Base-by-base conservation (phyloP, 2,888 invertebrate genomes). In the Agrochola macilenta region DNA sequence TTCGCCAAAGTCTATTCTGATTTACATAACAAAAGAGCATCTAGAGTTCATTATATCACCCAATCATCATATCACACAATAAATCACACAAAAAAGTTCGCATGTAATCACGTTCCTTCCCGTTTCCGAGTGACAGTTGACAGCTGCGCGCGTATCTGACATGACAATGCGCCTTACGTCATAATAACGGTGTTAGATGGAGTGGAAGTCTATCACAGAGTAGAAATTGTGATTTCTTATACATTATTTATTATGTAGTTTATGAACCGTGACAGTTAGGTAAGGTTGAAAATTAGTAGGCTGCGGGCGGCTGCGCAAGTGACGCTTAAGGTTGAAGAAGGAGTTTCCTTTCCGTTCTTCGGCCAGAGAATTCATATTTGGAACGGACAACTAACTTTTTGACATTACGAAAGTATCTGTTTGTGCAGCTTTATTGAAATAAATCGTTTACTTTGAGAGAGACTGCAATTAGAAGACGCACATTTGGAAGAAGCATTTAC, bases 91-190 rank as follows among this genome's bases (percentile, higher is more conserved):
- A 54, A 69, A 74, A 52, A 79, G 76, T 63, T 69, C 35, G 20
- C 60, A 74, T 26, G n/a, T 61, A 76, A 80, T 66, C 72, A 65
- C 54, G 63, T 83, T 81, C 78, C 80, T 87, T 86, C 73, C 80
- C 76, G 64, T 76, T 83, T 88, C 79, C 86, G 84, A 79, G 39
- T 71, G 78, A 69, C 72, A 82, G 82, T 14, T 77, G 76, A 60
- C 82, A 76, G 58, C 74, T 77, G 78, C 72, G 82, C 72, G 12
- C 75, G 78, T 57, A 49, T 64, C 70, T 60, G 78, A 77, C 83
- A 84, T 75, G 73, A 87, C 88, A 87, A 87, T 87, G 74, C 60
- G 39, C 30, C 26, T 88, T 88, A 76, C 71, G 71, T 83, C 85
- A 88, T 81, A 79, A 79, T 78, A 79, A 76, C 39, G 60, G 77